These are phyloP conservation scores for Gnathonemus longibarbis DNA, from an alignment of 2,113 vertebrate species.

Conservation along the genomic window DNA sequence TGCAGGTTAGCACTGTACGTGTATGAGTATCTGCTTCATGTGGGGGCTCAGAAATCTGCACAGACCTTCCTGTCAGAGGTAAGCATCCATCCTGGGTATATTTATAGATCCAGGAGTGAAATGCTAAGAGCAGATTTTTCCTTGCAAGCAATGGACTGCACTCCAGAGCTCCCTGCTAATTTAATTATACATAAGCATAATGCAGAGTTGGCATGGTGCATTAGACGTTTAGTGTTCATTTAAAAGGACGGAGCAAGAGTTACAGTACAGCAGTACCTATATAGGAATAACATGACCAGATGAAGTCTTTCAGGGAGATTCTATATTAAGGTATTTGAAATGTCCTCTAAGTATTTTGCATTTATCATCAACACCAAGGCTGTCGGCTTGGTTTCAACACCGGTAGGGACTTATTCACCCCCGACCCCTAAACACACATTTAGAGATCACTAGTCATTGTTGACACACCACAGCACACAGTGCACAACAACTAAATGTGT, in stretches of 20 bases:
- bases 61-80: conserved; percentile 73
- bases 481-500: no score
- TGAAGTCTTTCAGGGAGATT: neutral
- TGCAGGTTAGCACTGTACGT: conserved; percentile 94
- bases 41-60: neutral
- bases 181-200: conserved; percentile 18
- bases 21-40: conserved; percentile 95
- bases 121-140: neutral
- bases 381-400: neutral
- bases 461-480: no score
- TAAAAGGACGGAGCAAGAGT: conserved; percentile 33
- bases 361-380: neutral
- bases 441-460: no score
- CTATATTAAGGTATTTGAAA: neutral
- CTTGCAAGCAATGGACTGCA: neutral
- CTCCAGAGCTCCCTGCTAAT: conserved; percentile 13
- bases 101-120: conserved; percentile 16
- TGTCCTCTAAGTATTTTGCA: neutral
- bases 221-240: conserved; percentile 35
- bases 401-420: neutral
- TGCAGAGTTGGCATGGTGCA: conserved; percentile 14
- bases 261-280: neutral
- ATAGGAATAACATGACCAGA: neutral
- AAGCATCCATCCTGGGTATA: conserved; percentile 46
- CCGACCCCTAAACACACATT: neutral